Evolutionary conservation across 2,888 invertebrate genomes (phyloP).

Genomic region (Noctua pronuba): DNA sequence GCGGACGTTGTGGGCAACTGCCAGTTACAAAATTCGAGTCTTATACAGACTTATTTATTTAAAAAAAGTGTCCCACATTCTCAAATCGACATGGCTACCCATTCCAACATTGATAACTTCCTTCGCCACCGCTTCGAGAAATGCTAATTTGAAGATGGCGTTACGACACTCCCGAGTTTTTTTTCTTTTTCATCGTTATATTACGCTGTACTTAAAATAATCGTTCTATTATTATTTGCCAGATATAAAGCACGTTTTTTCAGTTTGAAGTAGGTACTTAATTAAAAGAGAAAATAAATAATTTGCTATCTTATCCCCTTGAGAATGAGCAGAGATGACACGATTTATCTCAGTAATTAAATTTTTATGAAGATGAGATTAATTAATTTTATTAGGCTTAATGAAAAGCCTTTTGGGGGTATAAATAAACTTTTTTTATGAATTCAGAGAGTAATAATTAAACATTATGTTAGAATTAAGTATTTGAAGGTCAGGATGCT

Average conservation of each 20-base stretch:
- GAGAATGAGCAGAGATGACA: conserved; percentile 34
- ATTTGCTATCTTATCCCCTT: conserved; percentile 31
- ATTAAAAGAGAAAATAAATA: conserved; percentile 45
- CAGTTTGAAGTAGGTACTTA: conserved; percentile 25
- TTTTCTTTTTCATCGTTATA: conserved; percentile 38
- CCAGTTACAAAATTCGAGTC: background rate
- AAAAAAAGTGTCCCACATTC: background rate
- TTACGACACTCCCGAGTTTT: conserved; percentile 58
- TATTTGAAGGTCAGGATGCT: background rate
- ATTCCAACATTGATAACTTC: conserved; percentile 62
- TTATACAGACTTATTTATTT: background rate
- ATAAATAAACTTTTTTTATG: conserved; percentile 4
- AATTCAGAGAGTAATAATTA: conserved; percentile 4
- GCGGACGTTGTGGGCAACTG: too few species aligned
- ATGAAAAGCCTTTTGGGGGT: conserved; percentile 13
- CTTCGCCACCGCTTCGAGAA: conserved; percentile 59
- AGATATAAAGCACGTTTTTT: conserved; percentile 34
- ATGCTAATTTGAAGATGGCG: conserved; percentile 66
- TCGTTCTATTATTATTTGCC: conserved; percentile 44
- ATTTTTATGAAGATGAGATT: conserved; percentile 33
- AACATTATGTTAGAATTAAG: background rate
- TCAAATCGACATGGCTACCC: conserved; percentile 22
- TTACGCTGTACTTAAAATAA: conserved; percentile 39
- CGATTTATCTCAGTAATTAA: conserved; percentile 49
- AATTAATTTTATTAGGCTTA: conserved; percentile 18